Base-by-base conservation (phyloP, 2,797 vertebrate species). In the Pseudochaenichthys georgianus region DNA sequence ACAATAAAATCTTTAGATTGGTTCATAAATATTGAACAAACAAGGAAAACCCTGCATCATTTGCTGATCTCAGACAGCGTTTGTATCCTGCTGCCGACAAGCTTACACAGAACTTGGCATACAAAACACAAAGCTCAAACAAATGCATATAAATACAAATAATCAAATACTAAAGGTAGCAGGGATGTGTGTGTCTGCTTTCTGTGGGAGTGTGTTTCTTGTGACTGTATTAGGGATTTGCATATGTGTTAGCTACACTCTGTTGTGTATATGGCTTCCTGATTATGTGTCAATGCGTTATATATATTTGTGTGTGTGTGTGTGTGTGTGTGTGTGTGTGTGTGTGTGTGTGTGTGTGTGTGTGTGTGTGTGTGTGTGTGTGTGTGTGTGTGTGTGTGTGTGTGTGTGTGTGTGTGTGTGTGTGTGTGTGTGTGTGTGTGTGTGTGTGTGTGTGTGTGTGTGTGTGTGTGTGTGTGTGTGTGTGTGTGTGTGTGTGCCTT, bases 21-120 rank as follows among this genome's bases (percentile, higher is more conserved):
- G n/a, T 17, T 73, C 43, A 69, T 61, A 48, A 52, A 74, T 62
- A 67, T 64, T 61, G 11, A 62, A 38, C 50, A 50, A 59, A 70
- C 38, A 34, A 11, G 10, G 17, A 42, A 53, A 46, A 17, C 0
- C 9, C 5, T 10, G 38, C 41, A 1, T 55, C n/a, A 16, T 12
- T 12, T 19, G 2, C 17, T 45, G 48, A 42, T 2, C 67, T 55
- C 54, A 60, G 53, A 28, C 19, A 28, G 13, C 11, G 9, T 7
- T 15, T 59, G 34, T 3, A 9, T 11, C 43, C 43, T 13, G 5
- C 16, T 43, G 55, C 38, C 1, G 19, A 75, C 13, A 52, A 38
- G 34, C 65, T 38, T 7, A 43, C 46, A 52, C 42, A 19, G 15
- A 51, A 63, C 58, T 5, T 15, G 19, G 51, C 38, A 17, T 57